These are phyloP conservation scores for Phytoseiulus persimilis DNA, from an alignment of 2,888 invertebrate genomes.

Conservation along the genomic window DNA sequence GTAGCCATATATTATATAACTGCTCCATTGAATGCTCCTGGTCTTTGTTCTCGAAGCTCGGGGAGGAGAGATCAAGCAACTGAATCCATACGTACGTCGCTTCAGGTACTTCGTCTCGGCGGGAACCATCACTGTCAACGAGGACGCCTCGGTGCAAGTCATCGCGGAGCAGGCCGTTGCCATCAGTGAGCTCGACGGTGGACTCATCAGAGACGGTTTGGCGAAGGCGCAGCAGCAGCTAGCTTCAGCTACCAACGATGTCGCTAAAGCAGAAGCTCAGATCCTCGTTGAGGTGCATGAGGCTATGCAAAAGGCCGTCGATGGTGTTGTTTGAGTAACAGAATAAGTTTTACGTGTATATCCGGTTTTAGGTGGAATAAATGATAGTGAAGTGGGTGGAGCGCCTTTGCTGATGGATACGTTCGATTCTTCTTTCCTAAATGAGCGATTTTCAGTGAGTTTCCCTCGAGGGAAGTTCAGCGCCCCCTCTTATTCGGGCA, in stretches of 20 bases:
- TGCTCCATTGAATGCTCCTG: too few species aligned
- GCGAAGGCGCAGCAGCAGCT: constrained; percentile 73
- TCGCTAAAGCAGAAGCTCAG: constrained; percentile 77
- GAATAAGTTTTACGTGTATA: background rate
- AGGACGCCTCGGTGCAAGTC: constrained; percentile 83
- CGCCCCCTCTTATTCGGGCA: too few species aligned
- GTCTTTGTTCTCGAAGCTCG: too few species aligned
- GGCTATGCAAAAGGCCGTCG: constrained; percentile 72
- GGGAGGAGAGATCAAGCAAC: background rate
- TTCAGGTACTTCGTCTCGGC: constrained; percentile 64
- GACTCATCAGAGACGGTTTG: constrained; percentile 71
- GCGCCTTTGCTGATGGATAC: background rate
- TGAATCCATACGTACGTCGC: background rate
- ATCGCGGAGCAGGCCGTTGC: constrained; percentile 91
- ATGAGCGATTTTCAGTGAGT: background rate
- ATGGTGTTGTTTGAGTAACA: constrained; percentile 40
- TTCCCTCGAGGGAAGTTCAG: background rate
- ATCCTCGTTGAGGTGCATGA: constrained; percentile 91
- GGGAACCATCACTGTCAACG: constrained; percentile 89
- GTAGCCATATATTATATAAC: too few species aligned
- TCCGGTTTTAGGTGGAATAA: background rate
- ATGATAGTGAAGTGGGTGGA: background rate
- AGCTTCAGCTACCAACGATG: constrained; percentile 68
- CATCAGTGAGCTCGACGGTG: constrained; percentile 68
- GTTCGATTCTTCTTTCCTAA: background rate